phyloP scores from a whole-genome alignment of 2,888 invertebrate species.

The Teinopalpus imperialis region DNA sequence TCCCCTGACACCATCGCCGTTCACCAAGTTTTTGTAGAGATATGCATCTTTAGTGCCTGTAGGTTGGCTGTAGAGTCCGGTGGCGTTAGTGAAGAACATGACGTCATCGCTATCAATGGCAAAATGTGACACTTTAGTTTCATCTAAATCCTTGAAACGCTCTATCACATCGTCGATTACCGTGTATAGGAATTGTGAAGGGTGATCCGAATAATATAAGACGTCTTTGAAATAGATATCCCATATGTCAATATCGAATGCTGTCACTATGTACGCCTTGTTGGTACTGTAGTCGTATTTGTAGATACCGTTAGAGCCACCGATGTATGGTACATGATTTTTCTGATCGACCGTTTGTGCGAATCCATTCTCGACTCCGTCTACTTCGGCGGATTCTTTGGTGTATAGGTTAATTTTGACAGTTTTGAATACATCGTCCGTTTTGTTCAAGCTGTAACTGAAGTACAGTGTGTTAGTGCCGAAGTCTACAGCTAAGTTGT shows the following conservation, averaged over 20 bases:
- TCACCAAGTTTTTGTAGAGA: constrained; percentile 36
- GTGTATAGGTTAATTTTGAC: constrained; percentile 54
- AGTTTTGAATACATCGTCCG: constrained; percentile 48
- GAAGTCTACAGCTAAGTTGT: constrained; percentile 52
- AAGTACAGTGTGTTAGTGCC: constrained; percentile 57
- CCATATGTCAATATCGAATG: constrained; percentile 9
- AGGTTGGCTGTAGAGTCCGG: constrained; percentile 55
- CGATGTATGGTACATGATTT: constrained; percentile 55
- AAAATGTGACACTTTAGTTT: constrained; percentile 60
- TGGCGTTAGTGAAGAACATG: constrained; percentile 55
- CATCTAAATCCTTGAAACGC: constrained; percentile 57
- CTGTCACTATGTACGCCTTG: neutral
- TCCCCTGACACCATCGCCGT: constrained; percentile 42
- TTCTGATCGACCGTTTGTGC: constrained; percentile 56
- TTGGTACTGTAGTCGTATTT: constrained; percentile 1
- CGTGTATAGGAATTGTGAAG: constrained; percentile 54
- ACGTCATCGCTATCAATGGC: constrained; percentile 53
- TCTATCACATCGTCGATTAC: constrained; percentile 42
- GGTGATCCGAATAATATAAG: constrained; percentile 55
- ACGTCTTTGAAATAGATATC: constrained; percentile 44
- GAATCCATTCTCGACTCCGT: constrained; percentile 53
- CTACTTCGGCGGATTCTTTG: constrained; percentile 49
- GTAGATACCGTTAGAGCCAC: constrained; percentile 58
- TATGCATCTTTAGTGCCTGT: constrained; percentile 51
- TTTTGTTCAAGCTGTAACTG: constrained; percentile 48